A percentile compares a stretch with the other conserved stretches of the same genome.
Conservation (phyloP, 2,797 vertebrate species). For the Pterois miles region DNA sequence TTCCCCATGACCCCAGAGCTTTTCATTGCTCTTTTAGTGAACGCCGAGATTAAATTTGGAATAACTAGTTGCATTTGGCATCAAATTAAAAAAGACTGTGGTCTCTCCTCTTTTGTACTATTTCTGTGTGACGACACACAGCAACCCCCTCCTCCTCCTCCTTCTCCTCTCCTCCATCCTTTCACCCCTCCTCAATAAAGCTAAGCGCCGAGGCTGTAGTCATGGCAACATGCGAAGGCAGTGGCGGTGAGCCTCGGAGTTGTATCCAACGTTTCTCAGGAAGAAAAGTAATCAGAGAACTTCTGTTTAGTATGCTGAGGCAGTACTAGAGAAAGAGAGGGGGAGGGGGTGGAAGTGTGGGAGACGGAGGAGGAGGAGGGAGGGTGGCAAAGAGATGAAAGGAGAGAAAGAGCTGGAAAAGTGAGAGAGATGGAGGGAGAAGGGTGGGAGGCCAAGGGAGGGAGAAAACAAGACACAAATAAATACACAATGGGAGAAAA, state of each 20-base stretch:
- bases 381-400: constrained; percentile 52
- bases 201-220: constrained; percentile 81
- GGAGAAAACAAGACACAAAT: constrained; percentile 48
- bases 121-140: constrained; percentile 59
- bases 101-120: constrained; percentile 49
- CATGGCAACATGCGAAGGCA: constrained; percentile 87
- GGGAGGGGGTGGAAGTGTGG: constrained; percentile 31
- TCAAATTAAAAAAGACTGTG: constrained; percentile 39
- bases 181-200: constrained; percentile 69
- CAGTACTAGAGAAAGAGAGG: constrained; percentile 56
- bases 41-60: constrained; percentile 3
- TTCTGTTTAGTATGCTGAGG: constrained; percentile 91
- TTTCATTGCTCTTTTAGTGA: not conserved
- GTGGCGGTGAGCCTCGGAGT: constrained; percentile 74
- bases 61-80: constrained; percentile 10
- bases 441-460: constrained; percentile 37
- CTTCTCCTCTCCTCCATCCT: constrained; percentile 51
- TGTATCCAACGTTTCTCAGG: constrained; percentile 80
- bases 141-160: constrained; percentile 23
- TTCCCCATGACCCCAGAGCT: not conserved
- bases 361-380: constrained; percentile 46
- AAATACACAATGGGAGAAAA: constrained; percentile 52
- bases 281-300: constrained; percentile 90
- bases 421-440: constrained; percentile 12
- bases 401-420: constrained; percentile 23